phyloP scores from a whole-genome alignment of 2,113 vertebrate genomes.

The Dipodomys ordii region DNA sequence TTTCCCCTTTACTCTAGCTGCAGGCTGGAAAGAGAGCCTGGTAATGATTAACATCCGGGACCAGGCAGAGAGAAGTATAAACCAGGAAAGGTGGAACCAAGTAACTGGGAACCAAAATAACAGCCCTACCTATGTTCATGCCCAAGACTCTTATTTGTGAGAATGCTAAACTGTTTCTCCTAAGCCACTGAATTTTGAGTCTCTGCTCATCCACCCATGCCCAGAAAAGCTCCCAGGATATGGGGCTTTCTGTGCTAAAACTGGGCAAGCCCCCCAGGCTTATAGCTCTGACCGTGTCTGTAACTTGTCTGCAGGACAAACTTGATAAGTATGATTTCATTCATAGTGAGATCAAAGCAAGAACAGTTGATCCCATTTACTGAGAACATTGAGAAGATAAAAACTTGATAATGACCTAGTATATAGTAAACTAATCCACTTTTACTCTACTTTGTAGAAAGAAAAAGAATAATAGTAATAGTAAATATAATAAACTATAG shows the following conservation, averaged over 20 bases:
- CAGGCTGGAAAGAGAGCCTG: neutral
- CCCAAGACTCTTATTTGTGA: neutral
- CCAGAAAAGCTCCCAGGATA: neutral
- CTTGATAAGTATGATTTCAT: neutral
- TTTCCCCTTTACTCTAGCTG: neutral
- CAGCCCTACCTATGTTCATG: neutral
- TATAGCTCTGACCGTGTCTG: neutral
- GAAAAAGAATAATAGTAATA: neutral
- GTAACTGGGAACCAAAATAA: neutral
- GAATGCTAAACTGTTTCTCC: neutral
- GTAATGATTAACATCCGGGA: constrained; percentile 54
- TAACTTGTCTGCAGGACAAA: neutral
- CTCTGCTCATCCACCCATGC: too few relatives aligned
- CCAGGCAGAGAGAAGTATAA: neutral
- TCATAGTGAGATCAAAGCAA: neutral
- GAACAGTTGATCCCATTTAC: neutral
- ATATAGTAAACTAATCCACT: neutral
- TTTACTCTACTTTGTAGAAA: neutral
- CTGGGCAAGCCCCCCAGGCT: too few relatives aligned
- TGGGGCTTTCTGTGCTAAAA: neutral
- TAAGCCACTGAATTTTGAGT: neutral
- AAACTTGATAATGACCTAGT: neutral
- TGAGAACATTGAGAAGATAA: neutral
- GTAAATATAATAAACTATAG: neutral
- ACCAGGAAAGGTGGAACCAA: neutral